A percentile compares a stretch with the other conserved stretches of the same genome.
These are phyloP conservation scores for Galeopsomyia nigrocyanea DNA, from an alignment of 2,888 invertebrate species.

Conservation along the genomic window DNA sequence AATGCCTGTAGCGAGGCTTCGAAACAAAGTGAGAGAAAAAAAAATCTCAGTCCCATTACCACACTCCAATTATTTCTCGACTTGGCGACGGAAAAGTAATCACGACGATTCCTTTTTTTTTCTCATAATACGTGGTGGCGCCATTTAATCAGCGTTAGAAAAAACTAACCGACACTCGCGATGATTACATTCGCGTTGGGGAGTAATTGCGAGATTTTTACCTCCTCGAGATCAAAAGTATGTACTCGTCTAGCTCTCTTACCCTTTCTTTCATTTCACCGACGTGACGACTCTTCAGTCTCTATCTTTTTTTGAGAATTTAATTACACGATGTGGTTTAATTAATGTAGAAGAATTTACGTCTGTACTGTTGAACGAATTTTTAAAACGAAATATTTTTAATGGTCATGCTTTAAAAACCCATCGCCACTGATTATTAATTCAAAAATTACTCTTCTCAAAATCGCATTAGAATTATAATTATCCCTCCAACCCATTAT, in stretches of 20 bases:
- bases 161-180: slow-evolving; percentile 30
- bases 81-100: slow-evolving; percentile 1
- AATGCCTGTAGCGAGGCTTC: not conserved
- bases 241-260: not conserved
- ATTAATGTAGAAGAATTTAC: too few relatives aligned
- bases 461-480: too few relatives aligned
- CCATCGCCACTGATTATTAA: too few relatives aligned
- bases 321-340: too few relatives aligned
- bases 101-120: not conserved
- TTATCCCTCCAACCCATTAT: too few relatives aligned
- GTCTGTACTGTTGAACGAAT: too few relatives aligned
- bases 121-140: not conserved
- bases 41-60: not conserved
- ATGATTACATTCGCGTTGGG: slow-evolving; percentile 21
- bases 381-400: too few relatives aligned
- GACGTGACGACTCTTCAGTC: not conserved
- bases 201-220: not conserved
- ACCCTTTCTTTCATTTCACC: not conserved
- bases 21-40: slow-evolving; percentile 9
- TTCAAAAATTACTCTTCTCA: too few relatives aligned
- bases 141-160: slow-evolving; percentile 41
- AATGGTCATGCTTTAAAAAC: too few relatives aligned
- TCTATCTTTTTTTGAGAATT: too few relatives aligned
- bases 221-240: not conserved
- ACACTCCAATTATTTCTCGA: slow-evolving; percentile 21